phyloP scores from a whole-genome alignment of 2,888 invertebrate species.

The Tetranychus piercei region DNA sequence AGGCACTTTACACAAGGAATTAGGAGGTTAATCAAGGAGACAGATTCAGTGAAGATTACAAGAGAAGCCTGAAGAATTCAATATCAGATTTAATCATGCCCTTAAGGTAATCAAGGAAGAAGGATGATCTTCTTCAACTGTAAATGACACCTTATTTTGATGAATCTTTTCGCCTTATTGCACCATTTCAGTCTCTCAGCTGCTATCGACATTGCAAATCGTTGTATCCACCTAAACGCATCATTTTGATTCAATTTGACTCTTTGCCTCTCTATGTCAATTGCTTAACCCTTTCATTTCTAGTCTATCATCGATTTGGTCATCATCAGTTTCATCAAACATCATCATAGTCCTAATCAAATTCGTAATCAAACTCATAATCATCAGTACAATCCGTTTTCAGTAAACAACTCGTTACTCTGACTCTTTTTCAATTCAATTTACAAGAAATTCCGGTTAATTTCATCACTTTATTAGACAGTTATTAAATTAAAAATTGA shows the following conservation, averaged over 20 bases:
- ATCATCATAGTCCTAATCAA: no score
- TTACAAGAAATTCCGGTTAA: no score
- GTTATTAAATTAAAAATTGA: no score
- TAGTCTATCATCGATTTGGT: not conserved
- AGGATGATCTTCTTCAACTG: not conserved
- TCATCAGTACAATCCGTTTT: no score
- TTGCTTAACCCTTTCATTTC: not conserved
- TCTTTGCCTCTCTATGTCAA: not conserved
- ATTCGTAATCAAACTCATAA: no score
- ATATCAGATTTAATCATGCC: not conserved
- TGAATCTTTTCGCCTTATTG: not conserved
- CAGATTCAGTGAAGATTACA: not conserved
- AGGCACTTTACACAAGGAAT: not conserved
- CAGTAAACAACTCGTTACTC: no score
- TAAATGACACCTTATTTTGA: slow-evolving; percentile 1
- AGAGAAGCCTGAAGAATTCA: not conserved
- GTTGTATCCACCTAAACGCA: not conserved
- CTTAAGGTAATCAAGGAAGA: not conserved
- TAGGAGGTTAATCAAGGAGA: not conserved
- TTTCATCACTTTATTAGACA: no score
- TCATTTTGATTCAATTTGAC: not conserved
- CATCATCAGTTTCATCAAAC: no score
- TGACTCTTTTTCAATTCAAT: no score
- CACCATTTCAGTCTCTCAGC: not conserved
- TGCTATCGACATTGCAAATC: not conserved